Percentiles rank a stretch among this genome's conserved stretches.
These are phyloP conservation scores for Physocephala rufipes DNA, from an alignment of 2,888 invertebrate species.

Conservation along the genomic window DNA sequence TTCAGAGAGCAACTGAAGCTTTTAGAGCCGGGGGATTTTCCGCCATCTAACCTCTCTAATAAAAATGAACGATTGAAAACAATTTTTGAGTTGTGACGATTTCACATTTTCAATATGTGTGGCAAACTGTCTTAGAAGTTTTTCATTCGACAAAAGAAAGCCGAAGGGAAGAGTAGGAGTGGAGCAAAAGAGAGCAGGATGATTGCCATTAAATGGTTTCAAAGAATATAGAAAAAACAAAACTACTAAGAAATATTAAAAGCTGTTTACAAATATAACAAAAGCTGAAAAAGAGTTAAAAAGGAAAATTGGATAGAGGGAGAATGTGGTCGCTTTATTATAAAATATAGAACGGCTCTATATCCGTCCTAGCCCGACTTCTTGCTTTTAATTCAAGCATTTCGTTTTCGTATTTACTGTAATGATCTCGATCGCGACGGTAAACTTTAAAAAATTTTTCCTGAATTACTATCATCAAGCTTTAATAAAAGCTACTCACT, in stretches of 20 bases:
- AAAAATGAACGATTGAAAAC: slow-evolving; percentile 30
- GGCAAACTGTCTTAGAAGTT: not conserved
- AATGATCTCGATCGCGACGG: no score
- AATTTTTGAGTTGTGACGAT: slow-evolving; percentile 5
- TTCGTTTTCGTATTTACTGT: no score
- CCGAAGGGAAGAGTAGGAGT: not conserved
- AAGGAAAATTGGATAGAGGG: no score
- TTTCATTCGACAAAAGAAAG: not conserved
- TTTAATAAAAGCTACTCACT: slow-evolving; percentile 27
- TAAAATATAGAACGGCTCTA: no score
- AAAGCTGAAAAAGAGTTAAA: no score
- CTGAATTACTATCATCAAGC: slow-evolving; percentile 26
- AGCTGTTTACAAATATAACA: not conserved
- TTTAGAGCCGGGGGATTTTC: no score
- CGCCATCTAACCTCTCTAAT: slow-evolving; percentile 24
- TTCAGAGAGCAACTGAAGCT: no score
- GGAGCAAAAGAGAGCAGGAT: not conserved
- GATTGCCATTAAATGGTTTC: not conserved
- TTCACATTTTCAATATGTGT: no score
- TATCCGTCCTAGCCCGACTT: no score
- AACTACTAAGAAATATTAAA: not conserved
- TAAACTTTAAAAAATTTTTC: slow-evolving; percentile 12
- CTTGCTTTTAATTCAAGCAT: no score
- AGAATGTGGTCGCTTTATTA: no score
- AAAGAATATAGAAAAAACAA: not conserved